phyloP scores from a whole-genome alignment of 2,113 vertebrate species.

The Amazona vittata region DNA sequence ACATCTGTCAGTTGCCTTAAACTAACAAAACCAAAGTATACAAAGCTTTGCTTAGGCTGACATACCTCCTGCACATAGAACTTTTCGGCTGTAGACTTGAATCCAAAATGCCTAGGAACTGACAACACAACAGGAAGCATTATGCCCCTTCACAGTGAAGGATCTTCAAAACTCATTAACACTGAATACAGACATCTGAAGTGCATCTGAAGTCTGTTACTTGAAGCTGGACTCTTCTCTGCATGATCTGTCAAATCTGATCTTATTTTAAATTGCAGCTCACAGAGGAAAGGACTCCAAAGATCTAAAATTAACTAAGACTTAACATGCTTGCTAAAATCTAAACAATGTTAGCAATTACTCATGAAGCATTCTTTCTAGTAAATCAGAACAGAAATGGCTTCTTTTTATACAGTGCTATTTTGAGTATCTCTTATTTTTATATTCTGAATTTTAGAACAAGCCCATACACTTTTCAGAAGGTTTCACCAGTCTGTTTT shows the following conservation, averaged over 20 bases:
- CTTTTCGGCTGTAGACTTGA: constrained; percentile 6
- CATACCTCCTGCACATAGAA: not conserved
- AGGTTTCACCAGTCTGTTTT: not conserved
- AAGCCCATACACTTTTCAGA: not conserved
- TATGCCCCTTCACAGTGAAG: constrained; percentile 31
- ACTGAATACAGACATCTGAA: constrained; percentile 53
- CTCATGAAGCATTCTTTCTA: not conserved
- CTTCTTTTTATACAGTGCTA: not conserved
- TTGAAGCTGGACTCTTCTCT: constrained; percentile 54
- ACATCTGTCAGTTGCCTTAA: constrained; percentile 33
- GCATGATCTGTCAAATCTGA: constrained; percentile 51
- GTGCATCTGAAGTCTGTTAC: constrained; percentile 27
- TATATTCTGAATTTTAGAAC: not conserved
- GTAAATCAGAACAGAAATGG: not conserved
- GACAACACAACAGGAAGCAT: constrained; percentile 54
- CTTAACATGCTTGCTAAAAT: constrained; percentile 24
- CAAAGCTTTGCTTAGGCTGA: not conserved
- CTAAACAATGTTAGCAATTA: not conserved
- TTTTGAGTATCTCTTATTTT: not conserved
- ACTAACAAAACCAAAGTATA: not conserved
- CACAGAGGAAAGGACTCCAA: constrained; percentile 24
- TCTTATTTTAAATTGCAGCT: constrained; percentile 52
- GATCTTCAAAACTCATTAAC: constrained; percentile 63
- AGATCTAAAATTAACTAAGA: constrained; percentile 42
- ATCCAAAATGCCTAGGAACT: constrained; percentile 28